phyloP scores from a whole-genome alignment of 2,797 vertebrate species.

The Eremophila alpestris region DNA sequence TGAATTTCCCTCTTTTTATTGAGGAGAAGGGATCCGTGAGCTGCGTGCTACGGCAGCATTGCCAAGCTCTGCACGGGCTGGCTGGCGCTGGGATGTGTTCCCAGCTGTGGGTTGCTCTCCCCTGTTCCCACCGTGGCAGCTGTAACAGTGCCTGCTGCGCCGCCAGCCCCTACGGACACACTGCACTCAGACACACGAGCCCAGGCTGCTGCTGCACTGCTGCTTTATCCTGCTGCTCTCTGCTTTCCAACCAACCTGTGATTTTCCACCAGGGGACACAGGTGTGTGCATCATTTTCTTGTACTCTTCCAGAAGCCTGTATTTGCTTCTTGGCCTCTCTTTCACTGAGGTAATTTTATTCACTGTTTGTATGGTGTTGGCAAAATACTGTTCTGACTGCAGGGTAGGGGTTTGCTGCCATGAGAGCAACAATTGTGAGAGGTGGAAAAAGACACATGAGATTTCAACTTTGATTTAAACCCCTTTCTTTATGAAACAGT shows the following conservation, averaged over 20 bases:
- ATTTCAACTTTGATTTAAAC: not conserved
- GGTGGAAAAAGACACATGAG: not conserved
- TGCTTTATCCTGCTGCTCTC: not conserved
- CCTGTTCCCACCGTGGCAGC: rapidly evolving
- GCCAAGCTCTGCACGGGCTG: not conserved
- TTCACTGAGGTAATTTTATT: not conserved
- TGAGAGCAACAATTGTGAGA: not conserved
- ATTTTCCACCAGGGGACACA: rapidly evolving
- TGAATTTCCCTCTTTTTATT: not conserved
- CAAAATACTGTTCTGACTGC: not conserved
- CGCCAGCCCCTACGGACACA: rapidly evolving
- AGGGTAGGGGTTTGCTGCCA: not conserved
- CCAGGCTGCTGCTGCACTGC: not conserved
- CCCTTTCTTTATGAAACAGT: not conserved
- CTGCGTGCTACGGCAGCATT: not conserved
- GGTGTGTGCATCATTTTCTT: not conserved
- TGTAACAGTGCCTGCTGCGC: rapidly evolving
- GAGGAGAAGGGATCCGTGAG: not conserved
- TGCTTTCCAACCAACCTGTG: not conserved
- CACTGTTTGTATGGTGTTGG: not conserved
- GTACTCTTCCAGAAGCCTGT: not conserved
- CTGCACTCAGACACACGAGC: no score
- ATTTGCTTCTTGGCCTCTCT: rapidly evolving
- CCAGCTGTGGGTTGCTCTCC: not conserved
- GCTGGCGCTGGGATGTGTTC: not conserved